phyloP scores from a whole-genome alignment of 2,888 invertebrate species.

The Camponotus fellah region DNA sequence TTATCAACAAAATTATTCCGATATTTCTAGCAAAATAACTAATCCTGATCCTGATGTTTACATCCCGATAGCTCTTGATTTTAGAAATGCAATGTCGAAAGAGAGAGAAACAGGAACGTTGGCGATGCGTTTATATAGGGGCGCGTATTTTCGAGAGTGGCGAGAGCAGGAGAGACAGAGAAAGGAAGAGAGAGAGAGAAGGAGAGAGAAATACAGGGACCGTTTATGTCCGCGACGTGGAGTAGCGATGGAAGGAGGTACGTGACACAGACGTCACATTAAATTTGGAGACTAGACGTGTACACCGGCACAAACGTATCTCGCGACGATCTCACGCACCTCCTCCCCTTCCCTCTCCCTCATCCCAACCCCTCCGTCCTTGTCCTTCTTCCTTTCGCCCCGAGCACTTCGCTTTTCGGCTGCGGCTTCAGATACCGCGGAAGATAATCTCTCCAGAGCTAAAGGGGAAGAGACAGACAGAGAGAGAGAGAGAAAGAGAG shows the following conservation, averaged over 20 bases:
- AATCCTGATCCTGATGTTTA: background rate
- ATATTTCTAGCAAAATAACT: background rate
- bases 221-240: constrained; percentile 47
- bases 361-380: background rate
- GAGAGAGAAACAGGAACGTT: constrained; percentile 1
- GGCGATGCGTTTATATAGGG: constrained; percentile 63
- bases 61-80: constrained; percentile 7
- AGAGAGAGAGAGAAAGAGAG: constrained; percentile 26
- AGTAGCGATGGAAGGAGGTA: constrained; percentile 67
- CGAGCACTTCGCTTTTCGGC: constrained; percentile 83
- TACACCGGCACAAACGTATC: constrained; percentile 76
- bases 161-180: constrained; percentile 21
- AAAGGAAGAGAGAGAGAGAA: constrained; percentile 49
- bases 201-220: constrained; percentile 28
- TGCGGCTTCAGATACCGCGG: constrained; percentile 71
- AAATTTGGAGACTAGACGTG: constrained; percentile 81
- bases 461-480: constrained; percentile 49
- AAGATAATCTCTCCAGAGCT: constrained; percentile 81
- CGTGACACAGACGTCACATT: constrained; percentile 85
- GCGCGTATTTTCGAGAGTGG: constrained; percentile 54
- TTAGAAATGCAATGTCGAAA: constrained; percentile 19
- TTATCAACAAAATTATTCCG: background rate
- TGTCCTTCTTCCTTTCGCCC: constrained; percentile 62
- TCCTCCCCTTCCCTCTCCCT: constrained; percentile 36
- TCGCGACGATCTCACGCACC: constrained; percentile 67